A percentile compares a stretch with the other conserved stretches of the same genome.
phyloP scores from a whole-genome alignment of 1,140 invertebrate genomes.

The Procambarus virginalis region DNA sequence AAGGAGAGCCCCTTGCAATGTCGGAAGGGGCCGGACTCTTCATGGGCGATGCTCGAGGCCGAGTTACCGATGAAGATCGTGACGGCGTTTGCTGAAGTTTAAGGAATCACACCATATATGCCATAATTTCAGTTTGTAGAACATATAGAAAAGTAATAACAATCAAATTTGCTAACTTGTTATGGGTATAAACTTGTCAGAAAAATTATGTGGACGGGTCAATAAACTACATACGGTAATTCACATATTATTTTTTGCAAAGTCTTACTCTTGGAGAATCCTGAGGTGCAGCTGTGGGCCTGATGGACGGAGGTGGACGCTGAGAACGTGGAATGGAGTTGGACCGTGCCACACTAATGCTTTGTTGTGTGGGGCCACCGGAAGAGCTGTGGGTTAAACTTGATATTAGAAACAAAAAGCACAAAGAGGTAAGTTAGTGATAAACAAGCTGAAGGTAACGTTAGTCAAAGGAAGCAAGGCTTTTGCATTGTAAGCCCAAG shows the following conservation, averaged over 20 bases:
- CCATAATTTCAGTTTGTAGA: not conserved
- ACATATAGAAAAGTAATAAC: no score
- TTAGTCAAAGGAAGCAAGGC: no score
- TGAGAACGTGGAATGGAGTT: constrained; percentile 17
- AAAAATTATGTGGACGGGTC: no score
- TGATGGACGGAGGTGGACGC: constrained; percentile 32
- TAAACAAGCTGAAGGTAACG: no score
- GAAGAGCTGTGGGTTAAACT: not conserved
- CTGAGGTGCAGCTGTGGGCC: constrained; percentile 33
- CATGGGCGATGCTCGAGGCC: constrained; percentile 57
- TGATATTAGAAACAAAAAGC: not conserved
- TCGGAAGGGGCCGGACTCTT: constrained; percentile 50
- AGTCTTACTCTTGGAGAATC: constrained; percentile 49
- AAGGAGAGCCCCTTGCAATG: constrained; percentile 32
- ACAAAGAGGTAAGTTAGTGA: no score
- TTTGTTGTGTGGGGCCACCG: constrained; percentile 6
- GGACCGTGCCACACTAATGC: constrained; percentile 1
- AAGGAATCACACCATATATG: not conserved
- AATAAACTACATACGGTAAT: no score
- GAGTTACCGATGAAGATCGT: constrained; percentile 45
- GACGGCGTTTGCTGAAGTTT: not conserved
- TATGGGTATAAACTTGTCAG: no score
- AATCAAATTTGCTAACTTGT: no score
- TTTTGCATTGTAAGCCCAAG: no score
- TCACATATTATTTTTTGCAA: not conserved